Conservation (phyloP, 2,797 vertebrate species). For the Coranthus polyacanthus region DNA sequence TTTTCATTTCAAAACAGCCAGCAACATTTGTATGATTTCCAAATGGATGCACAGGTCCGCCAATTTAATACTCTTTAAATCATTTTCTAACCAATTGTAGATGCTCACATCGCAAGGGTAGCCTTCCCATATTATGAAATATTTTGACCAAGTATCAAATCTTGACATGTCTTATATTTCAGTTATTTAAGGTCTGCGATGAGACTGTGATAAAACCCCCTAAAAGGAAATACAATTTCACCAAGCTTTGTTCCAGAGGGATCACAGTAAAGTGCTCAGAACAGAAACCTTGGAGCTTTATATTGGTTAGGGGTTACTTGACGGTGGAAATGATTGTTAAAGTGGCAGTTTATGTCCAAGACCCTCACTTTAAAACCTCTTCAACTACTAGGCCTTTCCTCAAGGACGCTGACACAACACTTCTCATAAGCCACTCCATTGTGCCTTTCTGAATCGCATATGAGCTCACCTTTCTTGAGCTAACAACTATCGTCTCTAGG, state of each 20-base stretch:
- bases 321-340: constrained; percentile 13
- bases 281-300: constrained; percentile 15
- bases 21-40: constrained; percentile 41
- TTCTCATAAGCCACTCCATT: constrained; percentile 22
- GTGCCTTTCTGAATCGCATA: constrained; percentile 5
- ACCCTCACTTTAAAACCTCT: background rate
- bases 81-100: constrained; percentile 10
- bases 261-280: background rate
- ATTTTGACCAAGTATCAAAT: constrained; percentile 2
- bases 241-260: background rate
- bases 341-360: constrained; percentile 6
- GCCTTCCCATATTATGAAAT: background rate
- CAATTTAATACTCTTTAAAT: constrained; percentile 28
- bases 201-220: constrained; percentile 23
- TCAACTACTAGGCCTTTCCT: background rate
- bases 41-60: constrained; percentile 21
- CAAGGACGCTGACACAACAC: background rate
- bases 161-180: constrained; percentile 12
- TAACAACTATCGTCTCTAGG: constrained; percentile 1
- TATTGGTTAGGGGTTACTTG: constrained; percentile 17
- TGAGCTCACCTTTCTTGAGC: constrained; percentile 19
- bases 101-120: constrained; percentile 6
- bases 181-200: background rate
- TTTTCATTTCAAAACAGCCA: constrained; percentile 40
- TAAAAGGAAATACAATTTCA: background rate